These are phyloP conservation scores for Eupelmus urozonus DNA, from an alignment of 2,888 invertebrate species.

Conservation along the genomic window DNA sequence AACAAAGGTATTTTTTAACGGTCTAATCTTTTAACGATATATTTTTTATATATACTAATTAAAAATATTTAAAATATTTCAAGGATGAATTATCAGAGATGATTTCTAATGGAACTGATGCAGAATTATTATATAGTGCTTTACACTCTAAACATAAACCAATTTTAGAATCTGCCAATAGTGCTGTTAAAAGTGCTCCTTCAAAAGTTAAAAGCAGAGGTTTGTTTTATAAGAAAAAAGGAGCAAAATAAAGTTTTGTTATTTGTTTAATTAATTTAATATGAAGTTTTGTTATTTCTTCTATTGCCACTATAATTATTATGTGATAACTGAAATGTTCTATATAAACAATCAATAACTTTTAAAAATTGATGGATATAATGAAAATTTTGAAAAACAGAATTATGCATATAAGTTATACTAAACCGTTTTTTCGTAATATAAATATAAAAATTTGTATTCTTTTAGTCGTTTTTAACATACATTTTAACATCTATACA, in stretches of 20 bases:
- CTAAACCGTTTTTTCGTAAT: too few relatives aligned
- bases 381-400: too few relatives aligned
- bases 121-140: constrained; percentile 84
- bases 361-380: too few relatives aligned
- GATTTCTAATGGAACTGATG: constrained; percentile 85
- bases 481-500: not conserved
- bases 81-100: constrained; percentile 85
- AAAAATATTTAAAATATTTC: constrained; percentile 59
- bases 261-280: constrained; percentile 6
- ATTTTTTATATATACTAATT: not conserved
- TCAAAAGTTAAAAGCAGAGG: constrained; percentile 70
- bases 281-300: constrained; percentile 4
- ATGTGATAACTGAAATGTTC: too few relatives aligned
- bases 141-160: constrained; percentile 84
- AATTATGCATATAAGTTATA: not conserved
- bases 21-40: not conserved
- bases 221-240: constrained; percentile 66
- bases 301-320: too few relatives aligned
- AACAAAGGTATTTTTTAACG: constrained; percentile 78
- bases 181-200: constrained; percentile 51
- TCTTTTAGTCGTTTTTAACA: not conserved
- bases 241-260: constrained; percentile 45
- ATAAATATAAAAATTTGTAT: too few relatives aligned
- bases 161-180: constrained; percentile 74
- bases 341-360: too few relatives aligned